Base-by-base conservation (phyloP, 2,113 vertebrate genomes). In the Amblyornis subalaris region DNA sequence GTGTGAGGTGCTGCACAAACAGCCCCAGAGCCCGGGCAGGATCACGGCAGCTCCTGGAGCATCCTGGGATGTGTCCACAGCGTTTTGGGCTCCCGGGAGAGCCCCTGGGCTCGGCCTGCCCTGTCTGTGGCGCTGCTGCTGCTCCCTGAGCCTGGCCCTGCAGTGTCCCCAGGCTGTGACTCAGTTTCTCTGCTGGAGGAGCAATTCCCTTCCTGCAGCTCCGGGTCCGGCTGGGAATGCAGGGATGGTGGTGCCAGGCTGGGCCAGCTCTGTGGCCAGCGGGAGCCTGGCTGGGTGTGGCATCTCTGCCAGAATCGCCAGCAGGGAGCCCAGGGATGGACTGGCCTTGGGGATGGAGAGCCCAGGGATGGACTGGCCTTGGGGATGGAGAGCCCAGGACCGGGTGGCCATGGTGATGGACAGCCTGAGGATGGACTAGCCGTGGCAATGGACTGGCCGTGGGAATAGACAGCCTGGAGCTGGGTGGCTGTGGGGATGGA, bases 41-140 rank as follows among this genome's bases (percentile, higher is more conserved):
- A 4, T 24, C 7, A 0, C 0, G 4, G 66, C 25, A 35, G 79
- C 62, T 61, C 73, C 77, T 36, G 15, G 6, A 14, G n/a, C 26
- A 14, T 50, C 64, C 60, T n/a, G 70, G 50, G 51, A 10, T 2
- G 24, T 17, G 15, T 2, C 15, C 13, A 1, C 26, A 28, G 62
- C 2, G 0, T 10, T 48, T 24, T 22, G 86, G 62, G 78, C 26
- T 88, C n/a, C 51, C 1, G 1, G 26, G 47, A 44, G 54, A 70
- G 77, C 40, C 4, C 48, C 64, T 6, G 16, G 31, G 19, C 62
- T 74, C 1, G 0, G 51, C n/a, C 33, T 61, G 26, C 31, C 2
- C 3, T 7, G 20, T 13, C 18, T 6, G 20, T 4, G 26, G 7
- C 38, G 57, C 69, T 60, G 82, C 7, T 35, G 69, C 36, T 48